These are phyloP conservation scores for Opisthograptis luteolata DNA, from an alignment of 2,888 invertebrate genomes.

Conservation along the genomic window DNA sequence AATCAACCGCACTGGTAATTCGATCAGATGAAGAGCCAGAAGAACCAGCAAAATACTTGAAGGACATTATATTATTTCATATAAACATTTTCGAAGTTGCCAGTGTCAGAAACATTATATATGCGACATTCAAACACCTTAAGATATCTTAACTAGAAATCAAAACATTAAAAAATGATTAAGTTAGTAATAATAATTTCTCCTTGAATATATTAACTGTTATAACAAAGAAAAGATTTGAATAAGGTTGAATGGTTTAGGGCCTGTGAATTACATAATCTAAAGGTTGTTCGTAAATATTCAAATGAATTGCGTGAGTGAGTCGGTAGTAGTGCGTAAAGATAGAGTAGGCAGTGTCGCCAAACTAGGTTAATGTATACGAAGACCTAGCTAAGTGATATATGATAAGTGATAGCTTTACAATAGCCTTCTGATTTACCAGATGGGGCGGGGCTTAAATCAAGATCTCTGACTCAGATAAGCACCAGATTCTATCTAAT, in stretches of 20 bases:
- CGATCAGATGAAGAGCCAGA: no score
- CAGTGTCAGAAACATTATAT: no score
- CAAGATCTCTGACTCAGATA: slow-evolving; percentile 13
- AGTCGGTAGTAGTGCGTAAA: slow-evolving; percentile 40
- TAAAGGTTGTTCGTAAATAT: slow-evolving; percentile 54
- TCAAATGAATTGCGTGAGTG: slow-evolving; percentile 57
- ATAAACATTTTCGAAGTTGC: neutral
- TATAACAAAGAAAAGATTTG: slow-evolving; percentile 24
- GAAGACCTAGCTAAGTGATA: no score
- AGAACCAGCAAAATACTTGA: no score
- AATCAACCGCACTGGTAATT: no score
- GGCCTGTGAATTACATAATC: slow-evolving; percentile 49
- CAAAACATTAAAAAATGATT: slow-evolving; percentile 20
- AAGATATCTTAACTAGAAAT: slow-evolving; percentile 12
- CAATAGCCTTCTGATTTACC: slow-evolving; percentile 19
- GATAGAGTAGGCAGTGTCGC: slow-evolving; percentile 43
- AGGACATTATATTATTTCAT: no score
- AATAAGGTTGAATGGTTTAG: slow-evolving; percentile 40
- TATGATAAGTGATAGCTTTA: slow-evolving; percentile 47
- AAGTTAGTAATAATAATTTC: no score
- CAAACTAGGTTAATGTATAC: slow-evolving; percentile 44
- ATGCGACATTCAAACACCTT: neutral
- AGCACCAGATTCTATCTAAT: neutral
- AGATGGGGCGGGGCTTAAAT: slow-evolving; percentile 12
- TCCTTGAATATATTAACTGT: slow-evolving; percentile 27